A percentile compares a stretch with the other conserved stretches of the same genome.
Evolutionary conservation across 2,113 vertebrate genomes (phyloP).

Genomic region (Monopterus albus): DNA sequence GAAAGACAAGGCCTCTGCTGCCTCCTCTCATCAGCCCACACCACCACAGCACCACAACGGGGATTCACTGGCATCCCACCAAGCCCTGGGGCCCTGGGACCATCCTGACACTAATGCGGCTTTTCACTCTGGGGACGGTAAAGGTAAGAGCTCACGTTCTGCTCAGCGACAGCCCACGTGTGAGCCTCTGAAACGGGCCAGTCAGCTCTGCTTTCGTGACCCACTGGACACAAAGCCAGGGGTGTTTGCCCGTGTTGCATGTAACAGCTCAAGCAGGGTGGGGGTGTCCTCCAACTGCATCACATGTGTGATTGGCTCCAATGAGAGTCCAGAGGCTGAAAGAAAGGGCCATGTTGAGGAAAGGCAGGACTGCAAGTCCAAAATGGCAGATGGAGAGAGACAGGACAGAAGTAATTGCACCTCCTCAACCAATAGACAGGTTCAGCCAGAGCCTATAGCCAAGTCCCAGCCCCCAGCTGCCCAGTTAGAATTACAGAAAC

Average conservation of each 20-base stretch:
- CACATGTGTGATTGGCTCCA: constrained; percentile 89
- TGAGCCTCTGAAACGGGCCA: constrained; percentile 85
- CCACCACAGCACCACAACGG: constrained; percentile 79
- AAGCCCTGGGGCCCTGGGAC: constrained; percentile 64
- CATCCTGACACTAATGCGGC: constrained; percentile 80
- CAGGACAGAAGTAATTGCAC: constrained; percentile 28
- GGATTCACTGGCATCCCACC: constrained; percentile 69
- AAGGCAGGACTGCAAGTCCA: constrained; percentile 16
- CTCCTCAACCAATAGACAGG: constrained; percentile 41
- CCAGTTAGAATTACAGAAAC: constrained; percentile 21
- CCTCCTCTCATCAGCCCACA: constrained; percentile 67
- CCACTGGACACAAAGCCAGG: constrained; percentile 76
- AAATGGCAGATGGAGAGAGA: constrained; percentile 11
- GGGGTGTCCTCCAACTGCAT: constrained; percentile 93
- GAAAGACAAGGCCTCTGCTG: constrained; percentile 65
- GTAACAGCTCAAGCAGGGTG: constrained; percentile 87
- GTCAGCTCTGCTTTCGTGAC: constrained; percentile 79
- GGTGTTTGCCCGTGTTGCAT: constrained; percentile 87
- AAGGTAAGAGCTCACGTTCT: constrained; percentile 90
- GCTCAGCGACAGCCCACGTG: constrained; percentile 79
- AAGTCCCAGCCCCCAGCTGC: constrained; percentile 18
- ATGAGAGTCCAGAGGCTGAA: constrained; percentile 87
- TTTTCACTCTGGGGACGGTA: constrained; percentile 80
- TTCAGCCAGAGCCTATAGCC: constrained; percentile 47
- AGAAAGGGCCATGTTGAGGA: constrained; percentile 66